Base-by-base conservation (phyloP, 2,888 invertebrate species). In the Mamestra brassicae region DNA sequence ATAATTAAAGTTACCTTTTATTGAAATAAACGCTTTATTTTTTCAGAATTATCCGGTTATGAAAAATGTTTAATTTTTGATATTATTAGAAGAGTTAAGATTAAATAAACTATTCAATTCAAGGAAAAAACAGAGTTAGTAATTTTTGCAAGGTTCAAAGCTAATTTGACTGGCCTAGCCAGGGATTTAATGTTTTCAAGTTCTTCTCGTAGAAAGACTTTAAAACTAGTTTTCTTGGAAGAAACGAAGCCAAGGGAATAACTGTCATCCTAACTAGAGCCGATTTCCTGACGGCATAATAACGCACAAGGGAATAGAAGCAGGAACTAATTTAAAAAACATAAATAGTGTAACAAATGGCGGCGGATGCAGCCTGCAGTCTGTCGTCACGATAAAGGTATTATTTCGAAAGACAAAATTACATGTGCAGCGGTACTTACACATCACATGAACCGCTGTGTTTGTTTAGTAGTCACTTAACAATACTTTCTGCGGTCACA, bases 321-420 rank as follows among this genome's bases (percentile, higher is more conserved):
- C 62, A 68, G 78, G 78, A 83, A 78, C 68, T 68, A 63, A 83
- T 78, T 68, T 69, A 78, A 65, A 78, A 71, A 65, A 57, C 69
- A 78, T 78, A 78, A 83, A 70, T 78, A 83, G 60, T 83, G 63
- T 47, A 71, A 71, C 61, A 65, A 78, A 78, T 62, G 55, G 72
- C 61, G 13, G 34, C 68, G 42, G 78, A 62, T 67, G 62, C 78
- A 63, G 62, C 60, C 60, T 82, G 66, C 77, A 65, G 60, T n/a
- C 47, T 61, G 34, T 63, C 47, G 62, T 63, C 69, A 78, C 78
- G 78, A 77, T 82, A 77, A 60, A 65, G 55, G 52, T 52, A 76
- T 58, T 76, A 76, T 82, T 76, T 77, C 54, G 50, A 65, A 77
- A 77, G 17, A 82, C 54, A 66, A 76, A 38, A 55, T 66, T 42